phyloP scores from a whole-genome alignment of 2,888 invertebrate genomes.

The Charanyca ferruginea region DNA sequence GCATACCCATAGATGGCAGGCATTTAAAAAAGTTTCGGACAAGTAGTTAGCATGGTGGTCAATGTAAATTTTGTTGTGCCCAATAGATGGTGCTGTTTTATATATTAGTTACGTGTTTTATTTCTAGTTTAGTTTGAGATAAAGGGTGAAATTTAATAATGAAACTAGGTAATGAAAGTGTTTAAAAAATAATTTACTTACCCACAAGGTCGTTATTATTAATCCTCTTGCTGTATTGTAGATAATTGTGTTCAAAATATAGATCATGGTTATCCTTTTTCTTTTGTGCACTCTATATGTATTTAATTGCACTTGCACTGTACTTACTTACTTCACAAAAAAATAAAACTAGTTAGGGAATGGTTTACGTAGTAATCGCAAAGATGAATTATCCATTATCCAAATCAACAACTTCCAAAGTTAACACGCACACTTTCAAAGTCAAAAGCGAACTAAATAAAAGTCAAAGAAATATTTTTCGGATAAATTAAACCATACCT shows the following conservation, averaged over 20 bases:
- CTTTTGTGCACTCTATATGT: not conserved
- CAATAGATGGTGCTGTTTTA: conserved; percentile 79
- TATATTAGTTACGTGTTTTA: not conserved
- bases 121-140: not conserved
- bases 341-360: not conserved
- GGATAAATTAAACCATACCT: conserved; percentile 35
- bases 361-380: not conserved
- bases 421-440: conserved; percentile 26
- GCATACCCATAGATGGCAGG: conserved; percentile 87
- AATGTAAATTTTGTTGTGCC: conserved; percentile 68
- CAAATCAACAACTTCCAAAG: not conserved
- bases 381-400: not conserved
- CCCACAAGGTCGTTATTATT: not conserved
- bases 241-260: not conserved
- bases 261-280: not conserved
- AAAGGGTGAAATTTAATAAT: not conserved
- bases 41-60: conserved; percentile 51
- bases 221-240: not conserved
- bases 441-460: conserved; percentile 54
- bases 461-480: conserved; percentile 22
- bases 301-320: not conserved
- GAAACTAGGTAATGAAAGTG: not conserved
- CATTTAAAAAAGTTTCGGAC: conserved; percentile 67
- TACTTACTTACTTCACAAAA: not conserved
- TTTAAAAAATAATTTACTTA: not conserved